These are phyloP conservation scores for Oikopleura vanhoeffeni DNA, from an alignment of 23 tunicate genomes.

Conservation along the genomic window DNA sequence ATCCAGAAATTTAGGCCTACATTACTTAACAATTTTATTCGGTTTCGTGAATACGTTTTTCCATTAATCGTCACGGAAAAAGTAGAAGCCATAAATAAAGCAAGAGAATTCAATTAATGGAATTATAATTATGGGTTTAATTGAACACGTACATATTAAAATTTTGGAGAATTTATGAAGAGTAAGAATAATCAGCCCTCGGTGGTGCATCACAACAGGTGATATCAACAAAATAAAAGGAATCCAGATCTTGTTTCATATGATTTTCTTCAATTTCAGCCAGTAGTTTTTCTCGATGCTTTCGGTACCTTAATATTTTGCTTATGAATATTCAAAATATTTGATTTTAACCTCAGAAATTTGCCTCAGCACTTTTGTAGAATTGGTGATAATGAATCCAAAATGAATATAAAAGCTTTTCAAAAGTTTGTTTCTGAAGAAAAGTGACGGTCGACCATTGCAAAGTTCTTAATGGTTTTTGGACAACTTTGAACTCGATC, in stretches of 20 bases:
- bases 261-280: constrained; percentile 32
- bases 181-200: constrained; percentile 82
- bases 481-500: constrained; percentile 65
- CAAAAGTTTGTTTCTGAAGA: constrained; percentile 45
- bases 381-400: constrained; percentile 84
- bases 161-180: too few relatives aligned
- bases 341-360: constrained; percentile 32
- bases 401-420: constrained; percentile 91
- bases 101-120: too few relatives aligned
- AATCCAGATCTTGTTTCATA: constrained; percentile 83
- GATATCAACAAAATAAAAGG: constrained; percentile 57
- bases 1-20: too few relatives aligned
- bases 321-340: not conserved
- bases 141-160: too few relatives aligned
- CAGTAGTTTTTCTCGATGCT: not conserved
- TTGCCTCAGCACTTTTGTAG: constrained; percentile 65
- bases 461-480: constrained; percentile 42
- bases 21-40: too few relatives aligned
- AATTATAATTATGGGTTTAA: too few relatives aligned
- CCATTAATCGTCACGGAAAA: too few relatives aligned
- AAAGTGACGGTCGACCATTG: constrained; percentile 86
- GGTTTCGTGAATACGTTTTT: too few relatives aligned
- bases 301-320: not conserved
- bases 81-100: too few relatives aligned
- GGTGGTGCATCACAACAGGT: constrained; percentile 80